These are phyloP conservation scores for Ciconia nigra DNA, from an alignment of 2,797 vertebrate genomes.

Conservation along the genomic window DNA sequence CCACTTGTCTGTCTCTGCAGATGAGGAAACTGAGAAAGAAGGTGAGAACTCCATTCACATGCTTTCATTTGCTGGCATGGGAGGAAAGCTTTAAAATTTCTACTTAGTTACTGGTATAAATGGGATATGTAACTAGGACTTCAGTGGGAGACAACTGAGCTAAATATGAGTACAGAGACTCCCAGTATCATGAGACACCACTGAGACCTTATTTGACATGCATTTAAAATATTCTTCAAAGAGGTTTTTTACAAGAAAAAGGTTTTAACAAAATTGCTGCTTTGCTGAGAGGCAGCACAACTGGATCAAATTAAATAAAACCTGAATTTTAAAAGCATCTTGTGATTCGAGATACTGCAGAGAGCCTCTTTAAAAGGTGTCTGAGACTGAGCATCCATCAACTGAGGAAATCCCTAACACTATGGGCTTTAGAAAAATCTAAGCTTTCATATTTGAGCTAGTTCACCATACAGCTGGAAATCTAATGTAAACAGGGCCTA, in stretches of 20 bases:
- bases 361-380: conserved; percentile 6
- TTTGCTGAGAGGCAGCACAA: not conserved
- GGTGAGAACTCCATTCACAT: not conserved
- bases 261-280: not conserved
- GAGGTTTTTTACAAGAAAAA: not conserved
- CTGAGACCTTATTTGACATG: not conserved
- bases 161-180: not conserved
- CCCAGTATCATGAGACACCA: not conserved
- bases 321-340: conserved; percentile 9
- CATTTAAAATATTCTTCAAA: not conserved
- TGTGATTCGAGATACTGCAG: conserved; percentile 30
- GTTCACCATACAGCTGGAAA: conserved; percentile 17
- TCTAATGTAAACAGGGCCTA: not conserved
- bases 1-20: not conserved
- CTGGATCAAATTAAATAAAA: conserved; percentile 26
- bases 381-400: conserved; percentile 9
- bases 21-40: not conserved
- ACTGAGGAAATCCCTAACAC: not conserved
- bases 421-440: not conserved
- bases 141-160: not conserved
- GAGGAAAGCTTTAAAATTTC: not conserved
- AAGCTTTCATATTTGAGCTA: not conserved
- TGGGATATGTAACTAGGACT: not conserved
- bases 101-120: not conserved
- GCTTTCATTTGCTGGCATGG: not conserved